phyloP scores from a whole-genome alignment of 2,113 vertebrate species.

The Daubentonia madagascariensis region DNA sequence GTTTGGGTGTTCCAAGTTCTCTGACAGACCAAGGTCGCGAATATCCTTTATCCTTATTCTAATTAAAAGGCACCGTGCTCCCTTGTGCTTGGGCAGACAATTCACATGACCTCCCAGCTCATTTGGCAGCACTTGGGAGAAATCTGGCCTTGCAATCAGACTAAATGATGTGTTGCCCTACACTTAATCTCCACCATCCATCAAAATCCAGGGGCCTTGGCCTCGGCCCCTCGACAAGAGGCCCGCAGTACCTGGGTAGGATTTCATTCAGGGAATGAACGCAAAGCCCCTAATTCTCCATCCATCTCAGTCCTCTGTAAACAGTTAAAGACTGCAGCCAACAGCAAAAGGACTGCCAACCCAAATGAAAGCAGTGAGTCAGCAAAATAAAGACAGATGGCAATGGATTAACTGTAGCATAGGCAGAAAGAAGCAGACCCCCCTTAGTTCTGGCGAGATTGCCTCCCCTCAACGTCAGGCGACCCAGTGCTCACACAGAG shows the following conservation, averaged over 20 bases:
- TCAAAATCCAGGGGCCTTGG: constrained; percentile 80
- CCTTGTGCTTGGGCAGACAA: constrained; percentile 69
- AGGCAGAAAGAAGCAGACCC: constrained; percentile 42
- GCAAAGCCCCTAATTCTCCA: constrained; percentile 61
- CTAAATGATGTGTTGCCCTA: constrained; percentile 81
- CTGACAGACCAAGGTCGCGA: constrained; percentile 64
- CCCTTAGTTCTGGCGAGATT: constrained; percentile 48
- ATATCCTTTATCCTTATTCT: constrained; percentile 71
- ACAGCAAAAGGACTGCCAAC: constrained; percentile 68
- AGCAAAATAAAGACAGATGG: constrained; percentile 81
- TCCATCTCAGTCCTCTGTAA: constrained; percentile 69
- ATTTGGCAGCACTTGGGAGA: constrained; percentile 77
- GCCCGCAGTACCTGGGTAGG: constrained; percentile 55
- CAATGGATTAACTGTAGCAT: constrained; percentile 61
- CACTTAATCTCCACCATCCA: constrained; percentile 80
- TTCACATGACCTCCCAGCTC: constrained; percentile 79
- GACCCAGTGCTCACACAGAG: not conserved
- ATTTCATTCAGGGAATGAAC: constrained; percentile 72
- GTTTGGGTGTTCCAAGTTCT: constrained; percentile 53
- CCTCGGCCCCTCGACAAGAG: constrained; percentile 63
- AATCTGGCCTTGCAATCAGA: constrained; percentile 79
- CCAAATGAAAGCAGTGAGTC: constrained; percentile 74
- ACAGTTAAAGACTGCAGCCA: constrained; percentile 67
- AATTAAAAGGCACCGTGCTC: constrained; percentile 73
- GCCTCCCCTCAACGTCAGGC: constrained; percentile 25